These are phyloP conservation scores for Grapholita molesta DNA, from an alignment of 1,140 invertebrate species.

Conservation along the genomic window DNA sequence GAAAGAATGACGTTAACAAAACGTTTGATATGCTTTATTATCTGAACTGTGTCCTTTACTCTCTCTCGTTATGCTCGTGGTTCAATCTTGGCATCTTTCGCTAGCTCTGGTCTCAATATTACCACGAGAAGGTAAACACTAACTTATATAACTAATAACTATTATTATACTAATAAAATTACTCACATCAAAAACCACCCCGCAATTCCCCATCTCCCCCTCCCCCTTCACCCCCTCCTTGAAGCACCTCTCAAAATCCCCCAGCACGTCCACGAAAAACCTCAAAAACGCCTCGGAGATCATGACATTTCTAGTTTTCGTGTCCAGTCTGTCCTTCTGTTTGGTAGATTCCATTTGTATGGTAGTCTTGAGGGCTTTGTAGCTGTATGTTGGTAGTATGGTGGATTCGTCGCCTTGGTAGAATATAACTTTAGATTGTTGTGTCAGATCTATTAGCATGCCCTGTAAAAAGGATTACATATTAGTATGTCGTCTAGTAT, in stretches of 20 bases:
- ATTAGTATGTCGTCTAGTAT: not conserved
- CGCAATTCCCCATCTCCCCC: conserved; percentile 50
- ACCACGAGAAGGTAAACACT: too few species aligned
- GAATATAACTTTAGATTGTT: conserved; percentile 55
- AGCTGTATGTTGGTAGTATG: conserved; percentile 81
- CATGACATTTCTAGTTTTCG: conserved; percentile 80
- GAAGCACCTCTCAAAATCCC: conserved; percentile 80
- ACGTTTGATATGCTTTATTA: too few species aligned
- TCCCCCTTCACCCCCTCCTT: conserved; percentile 38
- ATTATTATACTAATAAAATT: conserved; percentile 21
- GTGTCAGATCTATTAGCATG: conserved; percentile 65
- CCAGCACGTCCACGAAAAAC: conserved; percentile 84
- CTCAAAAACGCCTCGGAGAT: conserved; percentile 85
- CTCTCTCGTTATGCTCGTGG: too few species aligned
- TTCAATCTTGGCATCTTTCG: too few species aligned
- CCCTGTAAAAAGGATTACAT: conserved; percentile 45
- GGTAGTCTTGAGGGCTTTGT: conserved; percentile 81
- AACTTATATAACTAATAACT: conserved; percentile 18
- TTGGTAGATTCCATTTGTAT: conserved; percentile 80
- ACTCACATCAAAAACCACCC: conserved; percentile 69
- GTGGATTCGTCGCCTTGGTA: conserved; percentile 83
- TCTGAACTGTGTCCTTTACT: too few species aligned
- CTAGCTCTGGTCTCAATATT: too few species aligned
- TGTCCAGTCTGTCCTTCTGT: conserved; percentile 56
- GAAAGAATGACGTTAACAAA: too few species aligned